Evolutionary conservation across 2,797 vertebrate genomes (phyloP).

Genomic region (Tangara arthus): DNA sequence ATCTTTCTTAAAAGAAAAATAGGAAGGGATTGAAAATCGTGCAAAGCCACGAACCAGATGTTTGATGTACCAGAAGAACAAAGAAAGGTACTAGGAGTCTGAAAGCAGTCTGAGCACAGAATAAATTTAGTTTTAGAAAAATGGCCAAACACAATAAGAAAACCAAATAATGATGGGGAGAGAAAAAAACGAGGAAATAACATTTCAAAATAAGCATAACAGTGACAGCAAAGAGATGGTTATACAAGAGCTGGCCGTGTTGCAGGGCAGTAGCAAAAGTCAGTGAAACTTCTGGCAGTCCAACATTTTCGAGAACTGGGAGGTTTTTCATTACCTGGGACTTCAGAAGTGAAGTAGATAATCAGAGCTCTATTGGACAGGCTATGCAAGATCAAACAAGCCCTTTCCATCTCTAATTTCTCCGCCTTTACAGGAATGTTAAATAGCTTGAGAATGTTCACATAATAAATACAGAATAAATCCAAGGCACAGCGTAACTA

Average conservation of each 20-base stretch:
- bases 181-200: background rate
- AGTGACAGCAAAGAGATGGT: background rate
- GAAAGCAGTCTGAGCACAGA: background rate
- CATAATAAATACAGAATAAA: conserved; percentile 68
- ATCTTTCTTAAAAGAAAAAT: background rate
- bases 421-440: conserved; percentile 60
- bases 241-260: background rate
- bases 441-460: conserved; percentile 68
- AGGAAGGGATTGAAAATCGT: background rate
- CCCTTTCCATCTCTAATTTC: conserved; percentile 43
- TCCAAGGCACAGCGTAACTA: conserved; percentile 63
- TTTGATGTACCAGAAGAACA: conserved; percentile 11
- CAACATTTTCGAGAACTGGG: background rate
- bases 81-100: conserved; percentile 36
- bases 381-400: conserved; percentile 47
- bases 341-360: background rate
- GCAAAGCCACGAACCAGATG: background rate
- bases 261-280: background rate
- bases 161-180: background rate
- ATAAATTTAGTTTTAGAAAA: background rate
- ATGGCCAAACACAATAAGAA: background rate
- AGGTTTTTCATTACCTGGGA: background rate
- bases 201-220: background rate
- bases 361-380: background rate
- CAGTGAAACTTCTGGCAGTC: background rate